Percentiles rank a stretch among this genome's conserved stretches.
Evolutionary conservation across 23 tunicate species (phyloP).

Genomic region (Ascidia mentula): DNA sequence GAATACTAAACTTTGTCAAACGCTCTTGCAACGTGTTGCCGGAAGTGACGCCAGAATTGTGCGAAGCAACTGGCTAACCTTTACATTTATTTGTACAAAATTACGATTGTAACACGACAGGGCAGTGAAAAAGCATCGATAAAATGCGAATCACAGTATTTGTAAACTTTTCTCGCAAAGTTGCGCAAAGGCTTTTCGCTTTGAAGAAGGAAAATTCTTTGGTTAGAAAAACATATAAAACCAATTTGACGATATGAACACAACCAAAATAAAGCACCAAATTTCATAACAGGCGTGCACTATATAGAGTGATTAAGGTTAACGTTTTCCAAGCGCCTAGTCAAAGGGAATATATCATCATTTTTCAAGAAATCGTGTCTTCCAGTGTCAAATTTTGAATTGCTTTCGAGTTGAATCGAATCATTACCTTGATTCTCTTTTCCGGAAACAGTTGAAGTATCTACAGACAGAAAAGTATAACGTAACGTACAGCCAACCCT

Average conservation of each 20-base stretch:
- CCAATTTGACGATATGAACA: background rate
- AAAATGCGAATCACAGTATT: slow-evolving; percentile 6
- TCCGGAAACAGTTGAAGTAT: background rate
- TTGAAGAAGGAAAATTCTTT: background rate
- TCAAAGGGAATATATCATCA: slow-evolving; percentile 19
- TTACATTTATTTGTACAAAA: slow-evolving; percentile 1
- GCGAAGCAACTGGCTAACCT: background rate
- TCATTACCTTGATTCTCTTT: background rate
- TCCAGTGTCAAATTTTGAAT: too few species aligned
- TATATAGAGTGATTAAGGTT: slow-evolving; percentile 25
- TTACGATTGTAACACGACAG: background rate
- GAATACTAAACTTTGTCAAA: slow-evolving; percentile 21
- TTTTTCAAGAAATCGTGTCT: background rate
- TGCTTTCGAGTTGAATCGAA: too few species aligned
- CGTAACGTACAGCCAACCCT: too few species aligned
- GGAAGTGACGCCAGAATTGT: slow-evolving; percentile 41
- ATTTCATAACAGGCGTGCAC: background rate
- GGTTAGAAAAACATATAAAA: background rate
- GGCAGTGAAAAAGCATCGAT: slow-evolving; percentile 13
- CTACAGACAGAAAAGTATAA: background rate
- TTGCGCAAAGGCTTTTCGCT: background rate
- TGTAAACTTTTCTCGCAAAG: background rate
- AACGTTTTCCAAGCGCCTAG: slow-evolving; percentile 15
- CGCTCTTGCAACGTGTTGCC: slow-evolving; percentile 57
- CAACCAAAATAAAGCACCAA: background rate